Conservation (phyloP, 2,888 invertebrate genomes). For the Hirtodrosophila confusa region DNA sequence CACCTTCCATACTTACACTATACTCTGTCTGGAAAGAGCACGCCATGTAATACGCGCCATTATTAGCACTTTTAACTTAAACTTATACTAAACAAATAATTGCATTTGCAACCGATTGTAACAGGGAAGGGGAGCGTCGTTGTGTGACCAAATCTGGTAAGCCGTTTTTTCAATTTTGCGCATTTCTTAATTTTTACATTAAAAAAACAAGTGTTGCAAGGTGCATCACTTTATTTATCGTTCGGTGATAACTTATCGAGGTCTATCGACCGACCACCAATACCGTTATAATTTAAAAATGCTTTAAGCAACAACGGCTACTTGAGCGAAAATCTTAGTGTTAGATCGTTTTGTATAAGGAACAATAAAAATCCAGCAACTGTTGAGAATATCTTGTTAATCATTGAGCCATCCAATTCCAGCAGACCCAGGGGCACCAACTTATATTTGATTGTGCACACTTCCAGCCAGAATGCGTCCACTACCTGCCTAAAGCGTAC, state of each 20-base stretch:
- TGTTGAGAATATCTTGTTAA: slow-evolving; percentile 75
- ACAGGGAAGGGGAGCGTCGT: no score
- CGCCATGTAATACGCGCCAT: slow-evolving; percentile 59
- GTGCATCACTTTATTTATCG: slow-evolving; percentile 5
- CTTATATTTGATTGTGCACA: slow-evolving; percentile 69
- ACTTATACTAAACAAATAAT: slow-evolving; percentile 1
- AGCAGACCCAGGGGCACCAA: slow-evolving; percentile 79
- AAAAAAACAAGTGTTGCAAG: no score
- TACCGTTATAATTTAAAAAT: not conserved
- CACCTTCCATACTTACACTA: slow-evolving; percentile 31
- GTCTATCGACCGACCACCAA: slow-evolving; percentile 11
- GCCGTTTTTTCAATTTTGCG: no score
- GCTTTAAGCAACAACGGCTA: slow-evolving; percentile 24
- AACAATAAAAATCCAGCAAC: slow-evolving; percentile 81
- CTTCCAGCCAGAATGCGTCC: slow-evolving; percentile 78
- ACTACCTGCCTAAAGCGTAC: slow-evolving; percentile 77
- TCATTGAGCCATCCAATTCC: slow-evolving; percentile 71
- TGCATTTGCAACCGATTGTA: not conserved
- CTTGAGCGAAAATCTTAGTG: slow-evolving; percentile 75
- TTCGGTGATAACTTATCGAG: not conserved
- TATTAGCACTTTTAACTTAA: slow-evolving; percentile 28
- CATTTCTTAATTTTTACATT: no score
- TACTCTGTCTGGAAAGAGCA: slow-evolving; percentile 9
- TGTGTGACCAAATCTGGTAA: no score
- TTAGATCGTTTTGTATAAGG: slow-evolving; percentile 82